phyloP scores from a whole-genome alignment of 2,888 invertebrate genomes.

The Lacanobia wlatinum region DNA sequence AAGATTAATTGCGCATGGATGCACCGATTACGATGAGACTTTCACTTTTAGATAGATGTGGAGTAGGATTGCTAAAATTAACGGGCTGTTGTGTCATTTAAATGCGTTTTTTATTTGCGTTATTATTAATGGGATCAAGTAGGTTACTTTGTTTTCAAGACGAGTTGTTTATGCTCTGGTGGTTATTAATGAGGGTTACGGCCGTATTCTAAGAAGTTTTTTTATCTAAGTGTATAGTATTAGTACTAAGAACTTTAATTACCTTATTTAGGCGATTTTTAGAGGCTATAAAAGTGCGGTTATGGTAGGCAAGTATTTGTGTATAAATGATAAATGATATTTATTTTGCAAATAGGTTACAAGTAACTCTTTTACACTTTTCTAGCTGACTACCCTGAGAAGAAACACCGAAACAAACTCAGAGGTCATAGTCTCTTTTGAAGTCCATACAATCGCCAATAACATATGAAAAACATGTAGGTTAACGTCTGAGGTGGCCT shows the following conservation, averaged over 20 bases:
- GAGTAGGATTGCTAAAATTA: slow-evolving; percentile 20
- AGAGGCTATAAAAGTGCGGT: neutral
- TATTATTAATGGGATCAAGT: slow-evolving; percentile 28
- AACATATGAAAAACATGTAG: too few species aligned
- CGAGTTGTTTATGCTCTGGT: slow-evolving; percentile 30
- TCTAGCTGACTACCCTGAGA: too few species aligned
- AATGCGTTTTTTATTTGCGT: slow-evolving; percentile 42
- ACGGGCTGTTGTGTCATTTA: slow-evolving; percentile 44
- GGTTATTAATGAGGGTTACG: neutral
- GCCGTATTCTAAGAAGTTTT: neutral
- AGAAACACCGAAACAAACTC: too few species aligned
- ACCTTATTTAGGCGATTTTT: neutral
- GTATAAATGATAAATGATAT: too few species aligned
- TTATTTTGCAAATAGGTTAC: too few species aligned
- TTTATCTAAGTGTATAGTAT: neutral
- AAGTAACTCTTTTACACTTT: too few species aligned
- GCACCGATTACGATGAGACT: slow-evolving; percentile 32
- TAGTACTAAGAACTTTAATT: neutral
- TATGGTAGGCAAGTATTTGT: neutral
- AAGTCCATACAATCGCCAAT: too few species aligned
- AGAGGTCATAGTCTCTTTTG: too few species aligned
- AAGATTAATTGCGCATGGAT: slow-evolving; percentile 39
- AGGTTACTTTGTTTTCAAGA: neutral
- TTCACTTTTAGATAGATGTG: slow-evolving; percentile 42
- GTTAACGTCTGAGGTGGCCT: too few species aligned